Conservation (phyloP, 2,888 invertebrate genomes). For the Kryphioiulus occultus region DNA sequence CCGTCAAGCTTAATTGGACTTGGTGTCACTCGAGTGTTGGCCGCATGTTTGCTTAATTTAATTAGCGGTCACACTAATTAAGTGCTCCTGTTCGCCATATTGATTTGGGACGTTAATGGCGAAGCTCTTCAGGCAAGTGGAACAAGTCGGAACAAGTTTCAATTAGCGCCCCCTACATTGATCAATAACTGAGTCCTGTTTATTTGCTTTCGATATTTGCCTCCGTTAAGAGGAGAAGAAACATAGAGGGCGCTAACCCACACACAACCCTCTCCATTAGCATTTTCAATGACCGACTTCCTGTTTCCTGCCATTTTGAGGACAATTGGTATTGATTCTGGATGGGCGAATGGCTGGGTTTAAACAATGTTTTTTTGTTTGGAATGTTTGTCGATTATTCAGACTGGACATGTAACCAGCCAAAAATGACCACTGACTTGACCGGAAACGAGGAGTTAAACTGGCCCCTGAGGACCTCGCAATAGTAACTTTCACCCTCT, state of each 20-base stretch:
- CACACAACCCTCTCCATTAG: background rate
- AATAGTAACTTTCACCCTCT: too few species aligned
- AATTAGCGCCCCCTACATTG: background rate
- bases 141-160: background rate
- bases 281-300: background rate
- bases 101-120: conserved; percentile 1
- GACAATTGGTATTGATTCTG: background rate
- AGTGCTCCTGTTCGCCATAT: background rate
- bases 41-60: background rate
- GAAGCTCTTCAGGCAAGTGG: background rate
- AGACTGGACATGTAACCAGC: too few species aligned
- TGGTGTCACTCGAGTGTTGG: background rate
- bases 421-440: too few species aligned
- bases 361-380: too few species aligned
- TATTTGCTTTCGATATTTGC: too few species aligned
- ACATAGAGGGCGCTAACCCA: background rate
- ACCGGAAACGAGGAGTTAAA: too few species aligned
- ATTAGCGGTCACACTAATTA: background rate
- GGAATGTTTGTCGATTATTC: too few species aligned
- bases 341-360: too few species aligned
- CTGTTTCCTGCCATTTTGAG: background rate
- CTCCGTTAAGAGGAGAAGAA: background rate
- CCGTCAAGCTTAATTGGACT: background rate
- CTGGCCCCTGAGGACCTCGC: too few species aligned
- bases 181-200: background rate